These are phyloP conservation scores for Acropternis orthonyx DNA, from an alignment of 2,797 vertebrate genomes.

Conservation along the genomic window DNA sequence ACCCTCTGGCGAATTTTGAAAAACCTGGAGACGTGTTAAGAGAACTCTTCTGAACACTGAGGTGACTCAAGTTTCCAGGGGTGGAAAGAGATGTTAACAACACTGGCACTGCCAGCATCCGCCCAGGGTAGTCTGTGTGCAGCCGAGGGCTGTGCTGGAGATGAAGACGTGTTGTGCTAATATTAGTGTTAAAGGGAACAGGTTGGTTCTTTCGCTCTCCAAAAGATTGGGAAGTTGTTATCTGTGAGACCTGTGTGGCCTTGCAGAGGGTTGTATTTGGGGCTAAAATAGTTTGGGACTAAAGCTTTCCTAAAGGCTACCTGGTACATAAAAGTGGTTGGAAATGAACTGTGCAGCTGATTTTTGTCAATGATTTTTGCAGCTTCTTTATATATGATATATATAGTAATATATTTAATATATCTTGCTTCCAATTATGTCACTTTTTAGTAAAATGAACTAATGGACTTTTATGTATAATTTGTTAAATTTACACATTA, in stretches of 20 bases:
- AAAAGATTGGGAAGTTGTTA: neutral
- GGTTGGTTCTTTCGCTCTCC: neutral
- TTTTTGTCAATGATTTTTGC: neutral
- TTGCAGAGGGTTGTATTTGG: fast-evolving
- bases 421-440: neutral
- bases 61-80: neutral
- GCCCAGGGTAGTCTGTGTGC: fast-evolving
- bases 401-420: neutral
- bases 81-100: neutral
- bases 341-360: neutral
- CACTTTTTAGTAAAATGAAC: neutral
- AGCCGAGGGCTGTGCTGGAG: neutral
- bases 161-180: fast-evolving
- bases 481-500: neutral
- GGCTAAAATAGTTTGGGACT: neutral
- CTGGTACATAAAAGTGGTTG: neutral
- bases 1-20: neutral
- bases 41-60: neutral
- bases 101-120: neutral
- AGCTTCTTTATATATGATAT: neutral
- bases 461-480: neutral
- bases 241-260: neutral
- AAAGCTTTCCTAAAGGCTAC: neutral
- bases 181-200: neutral
- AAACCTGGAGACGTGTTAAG: fast-evolving